Percentiles rank a stretch among this genome's conserved stretches.
phyloP scores from a whole-genome alignment of 2,888 invertebrate genomes.

The Acleris laterana region DNA sequence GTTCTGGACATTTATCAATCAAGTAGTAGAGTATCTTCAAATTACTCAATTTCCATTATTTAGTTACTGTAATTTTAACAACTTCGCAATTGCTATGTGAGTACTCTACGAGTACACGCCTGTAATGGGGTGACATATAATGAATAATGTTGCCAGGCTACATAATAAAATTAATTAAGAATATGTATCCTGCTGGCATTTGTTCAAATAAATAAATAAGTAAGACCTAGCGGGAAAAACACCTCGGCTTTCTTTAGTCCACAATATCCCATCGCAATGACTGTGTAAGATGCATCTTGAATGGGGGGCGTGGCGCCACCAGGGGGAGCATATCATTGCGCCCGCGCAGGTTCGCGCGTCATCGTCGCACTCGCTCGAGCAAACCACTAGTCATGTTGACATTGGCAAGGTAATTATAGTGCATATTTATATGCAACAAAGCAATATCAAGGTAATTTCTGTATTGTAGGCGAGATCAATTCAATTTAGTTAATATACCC shows the following conservation, averaged over 20 bases:
- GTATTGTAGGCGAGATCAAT: background rate
- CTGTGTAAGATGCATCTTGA: slow-evolving; percentile 29
- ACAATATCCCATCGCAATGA: slow-evolving; percentile 9
- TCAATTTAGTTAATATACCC: too few species aligned
- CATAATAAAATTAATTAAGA: too few species aligned
- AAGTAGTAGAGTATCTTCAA: rapidly evolving
- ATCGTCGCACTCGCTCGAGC: background rate
- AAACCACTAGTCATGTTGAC: slow-evolving; percentile 12
- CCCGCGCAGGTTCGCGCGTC: slow-evolving; percentile 8
- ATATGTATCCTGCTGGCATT: too few species aligned
- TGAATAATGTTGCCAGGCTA: too few species aligned
- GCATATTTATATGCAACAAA: background rate
- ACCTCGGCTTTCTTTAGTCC: background rate
- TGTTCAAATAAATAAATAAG: too few species aligned
- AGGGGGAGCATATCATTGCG: slow-evolving; percentile 32
- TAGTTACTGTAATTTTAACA: too few species aligned
- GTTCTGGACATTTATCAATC: too few species aligned
- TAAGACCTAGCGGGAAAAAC: too few species aligned
- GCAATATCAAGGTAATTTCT: background rate
- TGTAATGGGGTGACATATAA: too few species aligned
- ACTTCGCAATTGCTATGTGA: too few species aligned
- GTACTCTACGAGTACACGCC: too few species aligned
- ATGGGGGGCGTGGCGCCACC: slow-evolving; percentile 43
- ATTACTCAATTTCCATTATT: too few species aligned
- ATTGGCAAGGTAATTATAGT: slow-evolving; percentile 13